Conservation (phyloP, 2,888 invertebrate species). For the Pinctada fucata region DNA sequence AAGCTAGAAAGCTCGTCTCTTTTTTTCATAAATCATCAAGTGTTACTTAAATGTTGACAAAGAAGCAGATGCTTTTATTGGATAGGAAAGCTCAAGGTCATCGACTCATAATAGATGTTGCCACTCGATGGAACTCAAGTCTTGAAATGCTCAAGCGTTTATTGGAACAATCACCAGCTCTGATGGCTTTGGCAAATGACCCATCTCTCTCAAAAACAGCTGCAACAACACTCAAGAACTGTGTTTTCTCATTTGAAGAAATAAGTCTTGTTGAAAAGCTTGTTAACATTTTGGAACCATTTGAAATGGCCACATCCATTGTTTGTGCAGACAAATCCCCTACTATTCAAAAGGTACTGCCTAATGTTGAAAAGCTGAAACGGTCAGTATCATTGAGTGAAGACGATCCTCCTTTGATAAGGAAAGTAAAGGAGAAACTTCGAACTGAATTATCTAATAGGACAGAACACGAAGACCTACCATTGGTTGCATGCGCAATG, state of each 20-base stretch:
- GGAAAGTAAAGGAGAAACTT: background rate
- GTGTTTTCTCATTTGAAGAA: constrained; percentile 22
- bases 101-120: constrained; percentile 32
- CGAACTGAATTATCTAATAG: background rate
- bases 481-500: background rate
- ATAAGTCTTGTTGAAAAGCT: background rate
- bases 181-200: constrained; percentile 33
- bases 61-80: constrained; percentile 27
- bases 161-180: constrained; percentile 18
- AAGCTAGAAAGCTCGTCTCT: constrained; percentile 33
- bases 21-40: constrained; percentile 39
- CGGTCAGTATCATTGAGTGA: background rate
- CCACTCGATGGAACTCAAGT: constrained; percentile 23
- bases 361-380: constrained; percentile 10
- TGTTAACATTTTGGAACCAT: background rate
- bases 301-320: constrained; percentile 19
- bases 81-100: constrained; percentile 8
- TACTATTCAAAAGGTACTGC: constrained; percentile 21
- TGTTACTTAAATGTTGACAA: constrained; percentile 12
- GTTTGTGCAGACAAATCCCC: constrained; percentile 19
- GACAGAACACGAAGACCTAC: background rate
- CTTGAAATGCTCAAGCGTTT: constrained; percentile 26
- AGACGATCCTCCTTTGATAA: constrained; percentile 9
- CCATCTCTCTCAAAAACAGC: background rate
- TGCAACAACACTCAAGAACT: constrained; percentile 19